A percentile compares a stretch with the other conserved stretches of the same genome.
phyloP scores from a whole-genome alignment of 2,113 vertebrate species.

The Telmatochromis sp. region DNA sequence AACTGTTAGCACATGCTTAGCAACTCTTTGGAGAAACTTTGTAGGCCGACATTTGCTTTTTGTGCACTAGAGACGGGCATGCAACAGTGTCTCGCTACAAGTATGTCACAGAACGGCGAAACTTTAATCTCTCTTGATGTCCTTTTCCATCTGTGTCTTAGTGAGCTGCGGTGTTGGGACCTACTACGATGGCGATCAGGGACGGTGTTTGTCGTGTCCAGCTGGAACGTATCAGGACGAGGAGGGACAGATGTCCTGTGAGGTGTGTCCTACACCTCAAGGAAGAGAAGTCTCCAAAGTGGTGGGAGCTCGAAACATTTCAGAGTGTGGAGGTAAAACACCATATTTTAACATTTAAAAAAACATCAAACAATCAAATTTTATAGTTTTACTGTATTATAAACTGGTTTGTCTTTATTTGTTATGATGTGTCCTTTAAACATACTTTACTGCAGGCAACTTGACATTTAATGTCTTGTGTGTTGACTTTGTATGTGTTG shows the following conservation, averaged over 20 bases:
- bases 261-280: slow-evolving; percentile 73
- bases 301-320: slow-evolving; percentile 71
- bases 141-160: slow-evolving; percentile 29
- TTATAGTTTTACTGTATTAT: not conserved
- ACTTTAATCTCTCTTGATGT: not conserved
- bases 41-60: not conserved
- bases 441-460: not conserved
- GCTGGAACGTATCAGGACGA: slow-evolving; percentile 81
- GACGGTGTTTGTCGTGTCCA: slow-evolving; percentile 76
- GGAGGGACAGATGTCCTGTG: slow-evolving; percentile 81
- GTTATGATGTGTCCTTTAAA: not conserved
- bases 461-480: not conserved
- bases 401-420: not conserved
- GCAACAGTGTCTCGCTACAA: not conserved
- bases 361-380: not conserved
- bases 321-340: slow-evolving; percentile 79
- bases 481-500: not conserved
- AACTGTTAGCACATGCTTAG: not conserved
- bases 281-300: slow-evolving; percentile 64
- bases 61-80: not conserved
- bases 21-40: not conserved
- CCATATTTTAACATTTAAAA: not conserved
- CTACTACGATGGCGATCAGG: slow-evolving; percentile 72
- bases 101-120: not conserved
- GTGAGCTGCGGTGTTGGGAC: slow-evolving; percentile 78